Evolutionary conservation across 2,888 invertebrate species (phyloP).

Genomic region (Morpho deidamia): DNA sequence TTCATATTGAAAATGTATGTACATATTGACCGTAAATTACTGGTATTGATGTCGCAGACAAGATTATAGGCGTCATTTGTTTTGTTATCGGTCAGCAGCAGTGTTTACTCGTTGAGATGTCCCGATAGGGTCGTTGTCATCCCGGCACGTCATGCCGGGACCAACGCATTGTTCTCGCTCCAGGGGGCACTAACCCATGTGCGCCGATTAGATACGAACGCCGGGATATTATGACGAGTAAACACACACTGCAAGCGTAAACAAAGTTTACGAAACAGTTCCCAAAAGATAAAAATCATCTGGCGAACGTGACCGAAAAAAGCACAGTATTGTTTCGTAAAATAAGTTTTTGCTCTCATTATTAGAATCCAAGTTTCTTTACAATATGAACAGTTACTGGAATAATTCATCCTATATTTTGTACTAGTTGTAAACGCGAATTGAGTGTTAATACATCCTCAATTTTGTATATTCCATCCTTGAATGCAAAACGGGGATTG

Average conservation of each 20-base stretch:
- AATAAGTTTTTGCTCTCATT: too few species aligned
- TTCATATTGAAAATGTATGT: not conserved
- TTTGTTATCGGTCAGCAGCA: conserved; percentile 6
- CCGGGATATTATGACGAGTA: conserved; percentile 38
- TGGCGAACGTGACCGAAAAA: conserved; percentile 5
- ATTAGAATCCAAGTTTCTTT: too few species aligned
- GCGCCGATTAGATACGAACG: conserved; percentile 66
- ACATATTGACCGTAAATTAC: not conserved
- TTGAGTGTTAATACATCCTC: too few species aligned
- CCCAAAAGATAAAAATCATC: conserved; percentile 10
- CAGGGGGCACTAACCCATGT: conserved; percentile 74
- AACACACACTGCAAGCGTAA: conserved; percentile 39
- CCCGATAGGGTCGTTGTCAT: conserved; percentile 34
- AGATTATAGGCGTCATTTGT: conserved; percentile 1
- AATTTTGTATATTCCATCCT: too few species aligned
- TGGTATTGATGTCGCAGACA: not conserved
- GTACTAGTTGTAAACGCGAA: too few species aligned
- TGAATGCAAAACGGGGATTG: too few species aligned
- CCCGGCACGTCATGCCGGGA: conserved; percentile 36
- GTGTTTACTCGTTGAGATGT: conserved; percentile 26
- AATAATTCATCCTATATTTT: too few species aligned
- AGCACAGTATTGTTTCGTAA: not conserved
- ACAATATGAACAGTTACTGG: too few species aligned
- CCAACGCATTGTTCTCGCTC: conserved; percentile 74
- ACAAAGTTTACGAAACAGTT: conserved; percentile 23